A percentile compares a stretch with the other conserved stretches of the same genome.
Evolutionary conservation across 2,888 invertebrate genomes (phyloP).

Genomic region (Megamerina dolium): DNA sequence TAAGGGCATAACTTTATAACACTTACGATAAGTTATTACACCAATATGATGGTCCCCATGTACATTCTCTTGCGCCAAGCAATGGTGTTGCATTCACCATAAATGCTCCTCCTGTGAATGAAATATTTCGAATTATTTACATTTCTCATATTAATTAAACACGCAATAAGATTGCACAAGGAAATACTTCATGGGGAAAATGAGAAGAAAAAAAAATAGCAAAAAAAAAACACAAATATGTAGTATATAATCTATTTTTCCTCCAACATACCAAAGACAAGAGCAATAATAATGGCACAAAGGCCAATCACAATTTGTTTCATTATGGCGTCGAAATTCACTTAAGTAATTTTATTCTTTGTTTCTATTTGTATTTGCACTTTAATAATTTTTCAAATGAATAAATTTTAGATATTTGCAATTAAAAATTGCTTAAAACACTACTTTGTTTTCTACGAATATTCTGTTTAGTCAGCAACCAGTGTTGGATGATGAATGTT

Average conservation of each 20-base stretch:
- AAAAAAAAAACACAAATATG: neutral
- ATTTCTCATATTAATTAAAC: neutral
- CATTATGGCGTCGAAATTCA: no score
- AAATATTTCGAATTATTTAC: neutral
- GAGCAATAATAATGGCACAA: conserved; percentile 49
- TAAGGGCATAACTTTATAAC: neutral
- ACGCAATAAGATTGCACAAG: neutral
- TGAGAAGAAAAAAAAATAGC: neutral
- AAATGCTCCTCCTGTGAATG: conserved; percentile 10
- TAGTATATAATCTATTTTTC: neutral
- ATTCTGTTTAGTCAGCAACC: no score
- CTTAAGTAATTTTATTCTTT: no score
- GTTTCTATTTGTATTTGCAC: no score
- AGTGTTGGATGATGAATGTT: no score
- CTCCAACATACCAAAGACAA: conserved; percentile 47
- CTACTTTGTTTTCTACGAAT: no score
- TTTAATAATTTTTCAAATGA: no score
- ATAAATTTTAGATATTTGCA: no score
- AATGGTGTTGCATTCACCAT: conserved; percentile 30
- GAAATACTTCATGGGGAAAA: neutral
- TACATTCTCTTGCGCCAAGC: conserved; percentile 60
- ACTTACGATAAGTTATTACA: conserved; percentile 53
- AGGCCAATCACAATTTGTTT: no score
- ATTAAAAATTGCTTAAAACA: no score
- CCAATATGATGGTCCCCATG: conserved; percentile 78